Base-by-base conservation (phyloP, 2,797 vertebrate genomes). In the Tragelaphus oryx region DNA sequence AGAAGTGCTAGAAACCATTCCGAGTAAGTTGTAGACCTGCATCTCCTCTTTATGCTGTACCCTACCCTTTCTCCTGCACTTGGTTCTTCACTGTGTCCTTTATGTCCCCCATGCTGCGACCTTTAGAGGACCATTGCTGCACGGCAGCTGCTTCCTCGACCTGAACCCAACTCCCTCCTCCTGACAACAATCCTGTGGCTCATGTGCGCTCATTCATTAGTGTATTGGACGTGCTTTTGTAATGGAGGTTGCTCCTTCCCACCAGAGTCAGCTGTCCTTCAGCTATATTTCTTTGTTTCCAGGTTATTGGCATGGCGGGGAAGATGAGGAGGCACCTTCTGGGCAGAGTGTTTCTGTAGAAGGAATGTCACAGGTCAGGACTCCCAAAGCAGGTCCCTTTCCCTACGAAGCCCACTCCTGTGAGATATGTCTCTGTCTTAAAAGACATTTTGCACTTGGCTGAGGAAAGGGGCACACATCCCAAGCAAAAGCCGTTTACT, bases 351-450 rank as follows among this genome's bases (percentile, higher is more conserved):
- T 59, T 94, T 71, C 59, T 71, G 5, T 33, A 57, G 52, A 30
- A 54, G 68, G 48, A 59, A 6, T 59, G n/a, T 80, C 87, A 52
- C 87, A 94, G 87, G 93, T 94, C 74, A 94, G 93, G 37, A 85
- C 50, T 50, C 87, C 50, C 41, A 22, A 75, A 28, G 33, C 71
- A 48, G 30, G 5, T 85, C 50, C 59, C 87, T 90, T 50, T 79
- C 50, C 71, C 59, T 18, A 71, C 2, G 85, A 71, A 80, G n/a
- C 50, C 50, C n/a, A 41, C 7, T 26, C 41, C 37, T 82, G 80
- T 41, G 20, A 59, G 10, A 50, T 17, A 30, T 26, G 26, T 59
- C 41, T 86, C 62, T 22, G 18, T 55, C 52, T 85, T 59, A n/a
- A 85, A 78, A 50, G 81, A 62, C n/a, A 65, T 30, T 30, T 44